Base-by-base conservation (phyloP, 2,888 invertebrate genomes). In the Lumbricus terrestris region DNA sequence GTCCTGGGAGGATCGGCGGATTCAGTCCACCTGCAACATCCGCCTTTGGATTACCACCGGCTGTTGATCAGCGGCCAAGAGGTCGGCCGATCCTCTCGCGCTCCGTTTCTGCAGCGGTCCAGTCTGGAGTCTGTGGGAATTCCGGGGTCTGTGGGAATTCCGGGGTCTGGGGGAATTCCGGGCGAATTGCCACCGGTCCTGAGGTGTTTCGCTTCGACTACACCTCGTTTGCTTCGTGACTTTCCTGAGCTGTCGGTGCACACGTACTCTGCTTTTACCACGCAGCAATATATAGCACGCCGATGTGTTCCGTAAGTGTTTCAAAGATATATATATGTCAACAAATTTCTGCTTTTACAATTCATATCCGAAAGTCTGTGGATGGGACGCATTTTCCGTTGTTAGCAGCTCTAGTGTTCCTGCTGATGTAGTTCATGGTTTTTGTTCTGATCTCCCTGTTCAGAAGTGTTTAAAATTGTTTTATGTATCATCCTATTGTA, bases 21-120 rank as follows among this genome's bases (percentile, higher is more conserved):
- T 85, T 85, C 37, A 34, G 23, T 85, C 85, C 85, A 35, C 37
- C 18, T 33, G 85, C 6, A 34, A 11, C 85, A 4, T 18, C 35
- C 13, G 20, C 35, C 34, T 1, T 34, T 5, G 34, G 8, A 8
- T 29, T n/a, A 6, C 54, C 29, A 54, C 33, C 34, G 33, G 34
- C 85, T 35, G 37, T 23, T 6, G 34, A 85, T 34, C 35, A 85
- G 37, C 34, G n/a, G 23, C n/a, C 85, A 18, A 34, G 35, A 16
- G 85, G 85, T 37, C 85, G 85, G 23, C 85, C 85, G 37, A 85
- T 85, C 85, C 37, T 85, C 1, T 85, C 85, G 34, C 85, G 85
- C 35, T 85, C 85, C 8, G 85, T 85, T 85, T 85, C 85, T 11
- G 34, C 85, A 16, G 85, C 85, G 8, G 85, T 85, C 6, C 85